These are phyloP conservation scores for Andrena dorsata DNA, from an alignment of 2,888 invertebrate genomes.

Conservation along the genomic window DNA sequence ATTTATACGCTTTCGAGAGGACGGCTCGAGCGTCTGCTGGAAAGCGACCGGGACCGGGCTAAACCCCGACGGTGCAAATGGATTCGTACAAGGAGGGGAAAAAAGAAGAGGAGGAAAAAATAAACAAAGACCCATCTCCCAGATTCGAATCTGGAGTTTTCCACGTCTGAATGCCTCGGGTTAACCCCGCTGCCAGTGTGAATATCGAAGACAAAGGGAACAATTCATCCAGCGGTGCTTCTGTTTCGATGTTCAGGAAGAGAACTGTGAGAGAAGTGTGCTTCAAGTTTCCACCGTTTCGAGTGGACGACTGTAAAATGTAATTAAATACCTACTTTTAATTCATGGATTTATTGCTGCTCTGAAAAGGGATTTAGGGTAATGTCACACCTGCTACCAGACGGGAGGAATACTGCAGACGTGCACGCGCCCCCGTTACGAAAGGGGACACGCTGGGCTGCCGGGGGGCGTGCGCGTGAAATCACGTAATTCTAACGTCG, in stretches of 20 bases:
- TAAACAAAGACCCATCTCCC: constrained; percentile 11
- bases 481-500: constrained; percentile 71
- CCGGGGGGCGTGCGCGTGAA: constrained; percentile 66
- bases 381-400: neutral
- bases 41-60: constrained; percentile 3
- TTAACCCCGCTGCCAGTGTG: neutral
- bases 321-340: too few species aligned
- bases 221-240: neutral
- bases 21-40: constrained; percentile 19
- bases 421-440: constrained; percentile 54
- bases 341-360: too few species aligned
- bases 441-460: constrained; percentile 45
- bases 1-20: constrained; percentile 26
- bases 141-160: constrained; percentile 15
- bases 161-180: neutral
- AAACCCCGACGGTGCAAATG: constrained; percentile 18
- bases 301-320: too few species aligned
- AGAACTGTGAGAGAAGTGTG: too few species aligned
- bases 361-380: too few species aligned
- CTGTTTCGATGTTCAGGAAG: too few species aligned
- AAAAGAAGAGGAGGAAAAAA: neutral
- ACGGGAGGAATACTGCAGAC: constrained; percentile 34
- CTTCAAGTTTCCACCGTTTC: too few species aligned
- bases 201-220: neutral
- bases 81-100: neutral